phyloP scores from a whole-genome alignment of 2,888 invertebrate species.

The Volucella inanis region DNA sequence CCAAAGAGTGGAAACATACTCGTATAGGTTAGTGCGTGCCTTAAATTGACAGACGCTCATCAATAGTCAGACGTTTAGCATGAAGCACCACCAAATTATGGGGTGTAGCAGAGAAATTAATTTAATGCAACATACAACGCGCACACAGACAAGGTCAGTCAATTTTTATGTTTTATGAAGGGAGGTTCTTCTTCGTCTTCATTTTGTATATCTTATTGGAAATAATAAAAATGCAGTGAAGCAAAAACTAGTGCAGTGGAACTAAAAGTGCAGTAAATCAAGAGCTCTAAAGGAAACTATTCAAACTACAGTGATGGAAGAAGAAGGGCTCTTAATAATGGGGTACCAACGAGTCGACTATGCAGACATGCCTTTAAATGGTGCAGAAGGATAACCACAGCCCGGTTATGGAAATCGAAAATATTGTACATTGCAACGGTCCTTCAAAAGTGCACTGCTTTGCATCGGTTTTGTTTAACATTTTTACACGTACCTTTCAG shows the following conservation, averaged over 20 bases:
- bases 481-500: conserved; percentile 26
- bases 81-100: conserved; percentile 22
- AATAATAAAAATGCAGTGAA: neutral
- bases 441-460: neutral
- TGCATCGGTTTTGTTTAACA: neutral
- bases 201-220: neutral
- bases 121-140: conserved; percentile 30
- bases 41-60: conserved; percentile 2
- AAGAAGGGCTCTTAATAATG: conserved; percentile 43
- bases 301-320: neutral
- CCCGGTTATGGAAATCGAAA: conserved; percentile 47
- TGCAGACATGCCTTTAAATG: conserved; percentile 61
- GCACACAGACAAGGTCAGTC: conserved; percentile 11
- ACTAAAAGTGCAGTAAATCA: neutral
- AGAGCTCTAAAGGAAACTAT: conserved; percentile 12
- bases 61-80: conserved; percentile 5
- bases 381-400: conserved; percentile 62
- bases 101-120: conserved; percentile 41
- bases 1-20: neutral
- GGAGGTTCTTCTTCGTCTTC: neutral
- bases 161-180: conserved; percentile 14
- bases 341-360: conserved; percentile 22
- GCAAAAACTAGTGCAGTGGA: neutral
- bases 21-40: conserved; percentile 3
- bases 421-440: conserved; percentile 10